These are phyloP conservation scores for Pseudoatta argentina DNA, from an alignment of 1,140 invertebrate genomes.

Conservation along the genomic window DNA sequence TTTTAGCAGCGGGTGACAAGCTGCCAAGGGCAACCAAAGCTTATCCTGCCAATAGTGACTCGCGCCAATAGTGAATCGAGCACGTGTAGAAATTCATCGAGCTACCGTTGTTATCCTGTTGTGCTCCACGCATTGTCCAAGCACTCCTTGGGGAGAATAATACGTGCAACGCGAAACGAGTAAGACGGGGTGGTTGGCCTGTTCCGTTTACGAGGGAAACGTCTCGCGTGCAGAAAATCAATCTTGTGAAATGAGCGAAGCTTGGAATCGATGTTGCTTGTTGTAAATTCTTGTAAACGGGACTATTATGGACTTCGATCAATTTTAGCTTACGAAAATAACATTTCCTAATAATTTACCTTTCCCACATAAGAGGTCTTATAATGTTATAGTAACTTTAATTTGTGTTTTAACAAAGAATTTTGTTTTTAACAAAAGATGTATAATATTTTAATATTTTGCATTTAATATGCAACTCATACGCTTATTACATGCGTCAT, in stretches of 20 bases:
- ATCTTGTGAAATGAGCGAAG: conserved; percentile 13
- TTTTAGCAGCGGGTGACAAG: conserved; percentile 53
- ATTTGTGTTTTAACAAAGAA: background rate
- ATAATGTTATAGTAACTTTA: background rate
- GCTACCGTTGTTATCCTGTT: conserved; percentile 32
- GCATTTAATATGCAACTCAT: background rate
- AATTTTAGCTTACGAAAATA: conserved; percentile 10
- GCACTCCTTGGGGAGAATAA: conserved; percentile 57
- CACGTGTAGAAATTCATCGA: conserved; percentile 25
- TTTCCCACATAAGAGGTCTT: background rate
- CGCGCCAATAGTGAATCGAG: background rate
- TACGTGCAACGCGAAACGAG: conserved; percentile 41
- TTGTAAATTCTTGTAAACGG: background rate
- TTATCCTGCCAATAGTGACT: conserved; percentile 42
- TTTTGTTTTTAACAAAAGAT: background rate
- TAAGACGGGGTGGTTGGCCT: conserved; percentile 44
- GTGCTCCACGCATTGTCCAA: conserved; percentile 46
- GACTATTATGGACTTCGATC: background rate
- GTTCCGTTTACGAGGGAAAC: background rate
- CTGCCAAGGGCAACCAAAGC: conserved; percentile 29
- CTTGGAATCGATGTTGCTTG: background rate
- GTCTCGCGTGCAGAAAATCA: conserved; percentile 36
- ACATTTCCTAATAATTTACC: conserved; percentile 23
- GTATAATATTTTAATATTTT: background rate
- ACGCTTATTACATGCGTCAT: background rate